Evolutionary conservation across 2,888 invertebrate species (phyloP), one percentile per base, ranked within the genome.

Genomic region (Ommatoiulus sabulosus): DNA sequence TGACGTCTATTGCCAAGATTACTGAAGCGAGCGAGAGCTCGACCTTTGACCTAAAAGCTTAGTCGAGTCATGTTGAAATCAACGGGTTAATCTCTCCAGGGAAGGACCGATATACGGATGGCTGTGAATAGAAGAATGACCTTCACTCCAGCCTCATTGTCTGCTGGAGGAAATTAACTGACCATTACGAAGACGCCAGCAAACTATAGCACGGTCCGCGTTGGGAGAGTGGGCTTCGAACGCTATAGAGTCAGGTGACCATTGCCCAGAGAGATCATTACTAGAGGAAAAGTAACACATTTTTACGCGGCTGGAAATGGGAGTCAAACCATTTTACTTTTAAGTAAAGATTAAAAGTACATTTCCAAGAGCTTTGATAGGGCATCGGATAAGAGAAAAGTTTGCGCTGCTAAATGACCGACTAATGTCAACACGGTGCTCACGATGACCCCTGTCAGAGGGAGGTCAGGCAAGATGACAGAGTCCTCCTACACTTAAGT

Each of bases 1-100:
- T 35, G 35, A 48, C 12, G 12, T 48, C 12, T 3, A 48, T 48
- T 48, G 48, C 48, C 12, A 48, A 10, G 7, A 48, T 48, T 48
- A 48, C n/a, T 7, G 5, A n/a, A 72, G 24, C 20, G 0, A 1
- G 63, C 20, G 24, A 72, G 48, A 6, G 72, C n/a, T 72, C 24
- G 72, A 72, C 72, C 72, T 72, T 72, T 72, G 24, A 0, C 72
- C 72, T 72, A 24, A 72, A 72, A n/a, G 72, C 72, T 72, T 10
- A 24, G 2, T 24, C 5, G 35, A n/a, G 57, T 4, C 57, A 35
- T 48, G 48, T 12, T 48, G 24, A 24, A 15, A 5, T 57, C 10
- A 15, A 57, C 12, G 57, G 17, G 17, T 57, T 15, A 57, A 57
- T 0, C 15, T 15, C 8, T 57, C 15, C 4, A 57, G 57, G 57